Percentiles rank a stretch among this genome's conserved stretches.
These are phyloP conservation scores for Sebastes steindachneri DNA, from an alignment of 2,797 vertebrate species.

Conservation along the genomic window DNA sequence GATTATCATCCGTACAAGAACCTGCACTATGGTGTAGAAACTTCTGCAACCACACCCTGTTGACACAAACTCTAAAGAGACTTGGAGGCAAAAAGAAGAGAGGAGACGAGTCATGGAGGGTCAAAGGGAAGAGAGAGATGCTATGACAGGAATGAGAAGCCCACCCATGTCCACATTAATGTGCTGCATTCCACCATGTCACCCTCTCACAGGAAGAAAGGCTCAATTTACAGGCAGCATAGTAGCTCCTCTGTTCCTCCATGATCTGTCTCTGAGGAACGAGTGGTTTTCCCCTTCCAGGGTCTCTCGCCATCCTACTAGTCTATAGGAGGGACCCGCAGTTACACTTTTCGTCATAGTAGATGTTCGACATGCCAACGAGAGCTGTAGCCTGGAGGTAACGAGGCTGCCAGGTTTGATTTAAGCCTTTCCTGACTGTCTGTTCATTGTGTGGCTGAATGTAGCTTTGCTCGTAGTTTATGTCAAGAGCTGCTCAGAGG, in stretches of 20 bases:
- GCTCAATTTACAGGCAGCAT: slow-evolving; percentile 81
- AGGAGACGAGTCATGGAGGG: slow-evolving; percentile 36
- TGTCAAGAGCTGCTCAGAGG: background rate
- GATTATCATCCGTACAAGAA: background rate
- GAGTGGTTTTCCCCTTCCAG: slow-evolving; percentile 53
- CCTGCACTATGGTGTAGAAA: background rate
- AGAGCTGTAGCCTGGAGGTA: slow-evolving; percentile 38
- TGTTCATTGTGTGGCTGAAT: slow-evolving; percentile 21
- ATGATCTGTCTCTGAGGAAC: slow-evolving; percentile 52
- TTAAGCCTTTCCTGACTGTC: slow-evolving; percentile 9
- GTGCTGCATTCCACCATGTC: slow-evolving; percentile 78
- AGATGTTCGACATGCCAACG: background rate
- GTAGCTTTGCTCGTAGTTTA: background rate
- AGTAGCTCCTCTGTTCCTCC: slow-evolving; percentile 80
- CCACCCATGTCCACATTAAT: slow-evolving; percentile 84
- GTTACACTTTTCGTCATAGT: slow-evolving; percentile 14
- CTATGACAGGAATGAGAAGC: slow-evolving; percentile 83
- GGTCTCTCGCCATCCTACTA: slow-evolving; percentile 44
- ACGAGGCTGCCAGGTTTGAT: slow-evolving; percentile 47
- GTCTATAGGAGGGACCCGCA: slow-evolving; percentile 34
- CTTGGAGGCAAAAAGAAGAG: slow-evolving; percentile 4
- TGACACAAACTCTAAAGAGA: slow-evolving; percentile 33
- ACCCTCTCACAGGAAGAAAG: slow-evolving; percentile 83
- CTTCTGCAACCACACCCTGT: slow-evolving; percentile 8
- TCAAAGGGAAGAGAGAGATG: slow-evolving; percentile 60